A percentile compares a stretch with the other conserved stretches of the same genome.
phyloP scores from a whole-genome alignment of 2,113 vertebrate species.

The Ammospiza nelsoni region DNA sequence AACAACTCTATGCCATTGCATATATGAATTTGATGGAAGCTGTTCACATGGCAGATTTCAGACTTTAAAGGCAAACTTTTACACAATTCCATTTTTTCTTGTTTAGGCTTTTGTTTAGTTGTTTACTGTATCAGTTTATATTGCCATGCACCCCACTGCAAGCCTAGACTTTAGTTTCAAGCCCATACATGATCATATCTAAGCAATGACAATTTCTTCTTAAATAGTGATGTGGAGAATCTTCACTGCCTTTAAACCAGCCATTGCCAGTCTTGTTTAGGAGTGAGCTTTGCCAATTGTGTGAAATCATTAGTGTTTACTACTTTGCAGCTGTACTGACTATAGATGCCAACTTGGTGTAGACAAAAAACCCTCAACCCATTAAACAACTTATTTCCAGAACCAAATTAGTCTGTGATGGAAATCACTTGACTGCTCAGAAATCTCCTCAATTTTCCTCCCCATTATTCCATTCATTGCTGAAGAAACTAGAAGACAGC shows the following conservation, averaged over 20 bases:
- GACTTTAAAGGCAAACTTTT: not conserved
- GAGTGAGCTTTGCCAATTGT: not conserved
- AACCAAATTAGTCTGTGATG: not conserved
- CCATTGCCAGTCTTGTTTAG: not conserved
- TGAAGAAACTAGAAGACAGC: not conserved
- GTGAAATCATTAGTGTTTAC: not conserved
- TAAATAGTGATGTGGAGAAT: not conserved
- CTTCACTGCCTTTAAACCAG: not conserved
- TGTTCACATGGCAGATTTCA: not conserved
- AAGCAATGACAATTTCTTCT: not conserved
- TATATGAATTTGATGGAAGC: not conserved
- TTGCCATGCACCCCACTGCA: no score
- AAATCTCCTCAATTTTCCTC: not conserved
- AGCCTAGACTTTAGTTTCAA: not conserved
- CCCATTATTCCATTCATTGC: not conserved
- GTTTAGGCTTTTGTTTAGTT: not conserved
- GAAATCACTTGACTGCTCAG: not conserved
- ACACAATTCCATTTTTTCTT: not conserved
- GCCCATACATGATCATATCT: fast-evolving
- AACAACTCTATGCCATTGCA: not conserved
- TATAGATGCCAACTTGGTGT: not conserved
- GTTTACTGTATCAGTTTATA: not conserved
- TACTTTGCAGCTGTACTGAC: not conserved
- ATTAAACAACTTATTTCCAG: not conserved
- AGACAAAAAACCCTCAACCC: fast-evolving